Evolutionary conservation across 2,113 vertebrate genomes (phyloP).

Genomic region (Nerophis lumbriciformis): DNA sequence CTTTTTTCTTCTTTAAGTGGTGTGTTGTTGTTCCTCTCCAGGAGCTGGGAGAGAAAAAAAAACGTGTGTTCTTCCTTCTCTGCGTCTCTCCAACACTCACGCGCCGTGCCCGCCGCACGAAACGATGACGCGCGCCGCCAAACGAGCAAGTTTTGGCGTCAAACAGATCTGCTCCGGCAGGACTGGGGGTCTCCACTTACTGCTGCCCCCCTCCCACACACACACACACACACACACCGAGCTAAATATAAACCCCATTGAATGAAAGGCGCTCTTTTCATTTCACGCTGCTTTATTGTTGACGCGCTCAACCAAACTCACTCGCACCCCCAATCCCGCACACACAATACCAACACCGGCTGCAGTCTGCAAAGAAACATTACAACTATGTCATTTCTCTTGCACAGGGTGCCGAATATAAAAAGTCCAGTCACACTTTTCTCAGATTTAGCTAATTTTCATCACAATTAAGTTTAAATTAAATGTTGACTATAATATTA

Average conservation of each 20-base stretch:
- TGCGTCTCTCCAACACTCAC: background rate
- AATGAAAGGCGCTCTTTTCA: conserved; percentile 56
- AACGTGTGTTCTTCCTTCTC: conserved; percentile 33
- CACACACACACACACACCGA: conserved; percentile 18
- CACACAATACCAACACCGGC: conserved; percentile 14
- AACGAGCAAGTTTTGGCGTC: conserved; percentile 33
- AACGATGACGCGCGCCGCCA: conserved; percentile 33
- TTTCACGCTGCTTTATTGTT: conserved; percentile 49
- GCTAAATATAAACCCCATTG: conserved; percentile 62
- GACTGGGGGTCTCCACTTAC: conserved; percentile 35
- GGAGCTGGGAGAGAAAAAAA: conserved; percentile 34
- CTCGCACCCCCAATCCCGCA: conserved; percentile 1
- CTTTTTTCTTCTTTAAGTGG: conserved; percentile 31
- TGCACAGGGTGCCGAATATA: no score
- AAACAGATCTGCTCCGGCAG: conserved; percentile 23
- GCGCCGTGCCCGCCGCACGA: conserved; percentile 41
- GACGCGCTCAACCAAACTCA: conserved; percentile 41
- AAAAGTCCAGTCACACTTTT: no score
- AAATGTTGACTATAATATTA: no score
- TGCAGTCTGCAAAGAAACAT: background rate
- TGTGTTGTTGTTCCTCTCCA: background rate
- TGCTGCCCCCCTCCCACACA: conserved; percentile 18
- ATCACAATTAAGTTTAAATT: no score
- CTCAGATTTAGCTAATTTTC: no score
- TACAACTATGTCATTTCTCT: no score